Evolutionary conservation across 64 coral and sea anemone species (phyloP).

Genomic region (Dendronephthya gigantea): DNA sequence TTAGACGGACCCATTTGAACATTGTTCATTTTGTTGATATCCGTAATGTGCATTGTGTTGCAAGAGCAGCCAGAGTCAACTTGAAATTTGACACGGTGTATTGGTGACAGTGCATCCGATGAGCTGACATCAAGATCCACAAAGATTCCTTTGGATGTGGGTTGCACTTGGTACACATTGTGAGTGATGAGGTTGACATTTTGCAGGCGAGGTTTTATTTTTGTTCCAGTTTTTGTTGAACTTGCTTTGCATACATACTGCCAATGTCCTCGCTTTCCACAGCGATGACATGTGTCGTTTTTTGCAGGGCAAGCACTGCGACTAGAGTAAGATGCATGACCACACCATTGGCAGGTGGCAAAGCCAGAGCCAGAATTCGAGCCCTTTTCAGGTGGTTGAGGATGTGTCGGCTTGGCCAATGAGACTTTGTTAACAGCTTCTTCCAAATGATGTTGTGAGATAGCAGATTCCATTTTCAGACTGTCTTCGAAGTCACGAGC

Average conservation of each 20-base stretch:
- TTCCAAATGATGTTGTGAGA: constrained; percentile 34
- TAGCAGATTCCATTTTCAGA: constrained; percentile 39
- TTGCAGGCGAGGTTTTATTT: neutral
- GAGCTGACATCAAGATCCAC: neutral
- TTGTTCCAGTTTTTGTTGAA: constrained; percentile 7
- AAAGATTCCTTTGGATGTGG: neutral
- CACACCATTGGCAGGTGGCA: constrained; percentile 19
- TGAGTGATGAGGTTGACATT: constrained; percentile 4
- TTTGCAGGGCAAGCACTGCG: constrained; percentile 16
- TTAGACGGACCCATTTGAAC: no score
- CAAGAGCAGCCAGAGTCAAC: no score
- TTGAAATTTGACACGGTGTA: no score
- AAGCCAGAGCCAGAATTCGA: constrained; percentile 4
- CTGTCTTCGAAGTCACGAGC: constrained; percentile 39
- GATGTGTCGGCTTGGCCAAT: neutral
- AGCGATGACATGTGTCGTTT: constrained; percentile 34
- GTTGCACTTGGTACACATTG: neutral
- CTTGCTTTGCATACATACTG: neutral
- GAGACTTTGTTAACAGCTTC: constrained; percentile 34
- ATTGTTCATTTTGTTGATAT: no score
- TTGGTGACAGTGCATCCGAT: no score
- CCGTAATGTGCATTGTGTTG: no score
- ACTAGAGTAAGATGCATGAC: neutral
- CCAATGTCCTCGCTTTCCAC: constrained; percentile 31
- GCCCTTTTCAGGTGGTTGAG: neutral